These are phyloP conservation scores for Drosophila koepferae DNA, from an alignment of 2,888 invertebrate species.

Conservation along the genomic window DNA sequence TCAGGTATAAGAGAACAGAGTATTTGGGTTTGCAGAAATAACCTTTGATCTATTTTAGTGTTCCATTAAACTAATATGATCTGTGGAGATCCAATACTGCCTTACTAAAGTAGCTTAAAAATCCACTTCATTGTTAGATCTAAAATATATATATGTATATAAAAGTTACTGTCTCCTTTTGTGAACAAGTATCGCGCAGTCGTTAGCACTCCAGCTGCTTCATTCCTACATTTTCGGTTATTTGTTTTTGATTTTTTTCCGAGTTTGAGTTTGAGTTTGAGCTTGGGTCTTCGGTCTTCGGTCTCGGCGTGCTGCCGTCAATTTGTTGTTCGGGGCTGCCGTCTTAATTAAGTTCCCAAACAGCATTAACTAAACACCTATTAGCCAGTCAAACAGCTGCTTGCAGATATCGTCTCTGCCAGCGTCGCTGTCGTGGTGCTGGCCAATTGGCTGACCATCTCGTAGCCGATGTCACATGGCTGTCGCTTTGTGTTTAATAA, in stretches of 20 bases:
- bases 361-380: slow-evolving; percentile 48
- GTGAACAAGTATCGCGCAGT: not conserved
- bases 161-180: too few relatives aligned
- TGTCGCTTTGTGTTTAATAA: slow-evolving; percentile 68
- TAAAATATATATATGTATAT: not conserved
- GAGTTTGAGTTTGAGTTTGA: slow-evolving; percentile 3
- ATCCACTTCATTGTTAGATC: not conserved
- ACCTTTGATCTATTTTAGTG: not conserved
- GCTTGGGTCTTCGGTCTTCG: slow-evolving; percentile 8
- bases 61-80: too few relatives aligned
- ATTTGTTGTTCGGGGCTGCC: slow-evolving; percentile 31
- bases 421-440: not conserved
- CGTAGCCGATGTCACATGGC: slow-evolving; percentile 67
- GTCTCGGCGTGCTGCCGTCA: slow-evolving; percentile 27
- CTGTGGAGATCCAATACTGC: not conserved
- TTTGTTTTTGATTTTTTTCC: slow-evolving; percentile 1
- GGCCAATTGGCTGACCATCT: slow-evolving; percentile 37
- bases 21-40: not conserved
- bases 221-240: not conserved
- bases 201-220: not conserved
- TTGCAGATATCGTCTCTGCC: not conserved
- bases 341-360: slow-evolving; percentile 55
- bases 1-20: not conserved
- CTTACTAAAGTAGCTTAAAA: not conserved
- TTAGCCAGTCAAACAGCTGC: slow-evolving; percentile 53